Percentiles rank a stretch among this genome's conserved stretches.
These are phyloP conservation scores for Dicaeum eximium DNA, from an alignment of 2,113 vertebrate genomes.

Conservation along the genomic window DNA sequence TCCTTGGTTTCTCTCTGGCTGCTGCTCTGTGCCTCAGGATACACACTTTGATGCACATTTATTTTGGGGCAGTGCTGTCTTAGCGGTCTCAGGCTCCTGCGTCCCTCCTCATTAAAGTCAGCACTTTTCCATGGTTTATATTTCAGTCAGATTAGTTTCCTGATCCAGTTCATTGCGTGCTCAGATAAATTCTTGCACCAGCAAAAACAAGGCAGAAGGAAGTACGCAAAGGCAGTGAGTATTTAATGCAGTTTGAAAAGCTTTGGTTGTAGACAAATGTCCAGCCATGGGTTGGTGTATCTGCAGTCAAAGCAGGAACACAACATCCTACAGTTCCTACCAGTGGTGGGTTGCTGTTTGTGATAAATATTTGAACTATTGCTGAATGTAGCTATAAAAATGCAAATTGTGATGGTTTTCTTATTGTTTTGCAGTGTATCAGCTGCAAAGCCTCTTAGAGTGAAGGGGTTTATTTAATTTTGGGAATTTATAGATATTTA, in stretches of 20 bases:
- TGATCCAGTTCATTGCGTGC: slow-evolving; percentile 31
- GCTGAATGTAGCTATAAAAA: slow-evolving; percentile 29
- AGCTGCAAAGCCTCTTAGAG: slow-evolving; percentile 22
- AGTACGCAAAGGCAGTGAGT: neutral
- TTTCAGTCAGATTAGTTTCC: slow-evolving; percentile 29
- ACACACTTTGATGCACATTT: neutral
- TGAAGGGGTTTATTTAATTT: slow-evolving; percentile 46
- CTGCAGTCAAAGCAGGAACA: neutral
- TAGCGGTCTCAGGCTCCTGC: neutral
- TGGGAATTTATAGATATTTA: slow-evolving; percentile 36
- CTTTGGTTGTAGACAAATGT: neutral
- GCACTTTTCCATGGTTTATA: slow-evolving; percentile 33
- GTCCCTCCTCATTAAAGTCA: slow-evolving; percentile 4
- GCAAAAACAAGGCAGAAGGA: slow-evolving; percentile 15
- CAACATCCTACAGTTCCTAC: neutral
- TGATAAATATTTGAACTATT: slow-evolving; percentile 29
- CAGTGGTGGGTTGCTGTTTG: neutral
- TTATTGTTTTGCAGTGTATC: slow-evolving; percentile 21
- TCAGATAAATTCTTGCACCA: slow-evolving; percentile 28
- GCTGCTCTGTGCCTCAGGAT: neutral
- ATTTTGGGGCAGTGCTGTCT: slow-evolving; percentile 12
- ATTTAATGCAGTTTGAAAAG: neutral
- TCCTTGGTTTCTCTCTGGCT: neutral
- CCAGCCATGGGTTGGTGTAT: neutral
- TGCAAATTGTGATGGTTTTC: slow-evolving; percentile 29